These are phyloP conservation scores for Chironex yamaguchii DNA, from an alignment of 30 jellyfish, hydroid and myxozoan species.

Conservation along the genomic window DNA sequence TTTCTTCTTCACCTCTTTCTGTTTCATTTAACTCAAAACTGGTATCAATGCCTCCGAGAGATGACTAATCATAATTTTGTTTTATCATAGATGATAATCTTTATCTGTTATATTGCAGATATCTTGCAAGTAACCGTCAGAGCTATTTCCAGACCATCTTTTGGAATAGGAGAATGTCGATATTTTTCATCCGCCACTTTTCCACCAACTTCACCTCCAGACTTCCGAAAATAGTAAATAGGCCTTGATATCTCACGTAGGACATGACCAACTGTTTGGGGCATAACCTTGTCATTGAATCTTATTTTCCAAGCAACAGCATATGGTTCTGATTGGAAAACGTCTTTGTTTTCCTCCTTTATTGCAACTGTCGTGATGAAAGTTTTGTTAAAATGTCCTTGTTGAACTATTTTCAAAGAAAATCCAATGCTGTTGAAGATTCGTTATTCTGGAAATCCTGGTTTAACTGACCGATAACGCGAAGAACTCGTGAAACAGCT, in stretches of 20 bases:
- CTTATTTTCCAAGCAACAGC: constrained; percentile 20
- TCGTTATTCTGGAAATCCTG: too few species aligned
- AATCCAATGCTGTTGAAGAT: too few species aligned
- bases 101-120: too few species aligned
- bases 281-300: constrained; percentile 27
- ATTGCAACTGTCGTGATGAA: too few species aligned
- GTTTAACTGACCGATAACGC: too few species aligned
- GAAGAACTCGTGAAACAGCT: too few species aligned
- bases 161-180: constrained; percentile 63
- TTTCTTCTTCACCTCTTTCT: too few species aligned
- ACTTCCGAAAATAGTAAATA: not conserved
- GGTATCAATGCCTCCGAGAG: too few species aligned
- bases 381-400: too few species aligned
- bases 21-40: too few species aligned
- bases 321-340: not conserved
- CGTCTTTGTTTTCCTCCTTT: constrained; percentile 11
- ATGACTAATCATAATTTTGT: too few species aligned
- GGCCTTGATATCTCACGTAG: constrained; percentile 52
- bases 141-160: constrained; percentile 33
- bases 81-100: not conserved
- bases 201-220: constrained; percentile 55
- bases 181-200: constrained; percentile 48
- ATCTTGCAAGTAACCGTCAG: constrained; percentile 27
- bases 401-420: too few species aligned
- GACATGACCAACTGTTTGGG: constrained; percentile 56